Evolutionary conservation across 2,888 invertebrate species (phyloP).

Genomic region (Melanotus villosus): DNA sequence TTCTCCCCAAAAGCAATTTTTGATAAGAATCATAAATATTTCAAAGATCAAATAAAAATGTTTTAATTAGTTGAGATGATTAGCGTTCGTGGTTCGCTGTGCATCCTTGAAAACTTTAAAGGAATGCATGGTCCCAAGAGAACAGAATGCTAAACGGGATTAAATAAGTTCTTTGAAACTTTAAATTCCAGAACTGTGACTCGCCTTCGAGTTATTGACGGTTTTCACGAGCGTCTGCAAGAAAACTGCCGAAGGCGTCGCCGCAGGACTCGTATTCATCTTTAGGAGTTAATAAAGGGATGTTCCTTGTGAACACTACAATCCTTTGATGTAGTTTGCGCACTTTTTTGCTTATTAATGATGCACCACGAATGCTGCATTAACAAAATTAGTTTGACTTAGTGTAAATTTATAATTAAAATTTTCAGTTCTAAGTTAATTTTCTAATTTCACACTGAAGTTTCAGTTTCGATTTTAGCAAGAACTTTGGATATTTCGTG

Average conservation of each 20-base stretch:
- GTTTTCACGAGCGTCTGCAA: neutral
- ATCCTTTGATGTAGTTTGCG: conserved; percentile 13
- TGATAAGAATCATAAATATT: too few species aligned
- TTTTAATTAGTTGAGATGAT: neutral
- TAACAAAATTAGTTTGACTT: too few species aligned
- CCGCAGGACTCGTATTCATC: neutral
- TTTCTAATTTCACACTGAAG: too few species aligned
- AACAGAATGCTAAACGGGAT: neutral
- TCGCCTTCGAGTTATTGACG: conserved; percentile 10
- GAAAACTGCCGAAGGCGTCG: neutral
- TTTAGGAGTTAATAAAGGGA: conserved; percentile 7
- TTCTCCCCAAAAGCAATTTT: too few species aligned
- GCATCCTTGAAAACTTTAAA: neutral
- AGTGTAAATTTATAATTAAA: too few species aligned
- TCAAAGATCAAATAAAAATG: conserved; percentile 4
- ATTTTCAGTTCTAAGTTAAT: too few species aligned
- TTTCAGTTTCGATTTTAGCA: too few species aligned
- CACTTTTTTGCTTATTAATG: neutral
- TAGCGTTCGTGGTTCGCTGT: neutral
- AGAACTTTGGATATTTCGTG: too few species aligned
- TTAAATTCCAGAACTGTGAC: neutral
- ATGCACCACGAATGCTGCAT: too few species aligned
- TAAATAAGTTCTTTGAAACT: conserved; percentile 13
- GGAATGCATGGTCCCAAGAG: too few species aligned
- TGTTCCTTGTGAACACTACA: neutral